These are phyloP conservation scores for Penaeus monodon DNA, from an alignment of 2,888 invertebrate species.

Conservation along the genomic window DNA sequence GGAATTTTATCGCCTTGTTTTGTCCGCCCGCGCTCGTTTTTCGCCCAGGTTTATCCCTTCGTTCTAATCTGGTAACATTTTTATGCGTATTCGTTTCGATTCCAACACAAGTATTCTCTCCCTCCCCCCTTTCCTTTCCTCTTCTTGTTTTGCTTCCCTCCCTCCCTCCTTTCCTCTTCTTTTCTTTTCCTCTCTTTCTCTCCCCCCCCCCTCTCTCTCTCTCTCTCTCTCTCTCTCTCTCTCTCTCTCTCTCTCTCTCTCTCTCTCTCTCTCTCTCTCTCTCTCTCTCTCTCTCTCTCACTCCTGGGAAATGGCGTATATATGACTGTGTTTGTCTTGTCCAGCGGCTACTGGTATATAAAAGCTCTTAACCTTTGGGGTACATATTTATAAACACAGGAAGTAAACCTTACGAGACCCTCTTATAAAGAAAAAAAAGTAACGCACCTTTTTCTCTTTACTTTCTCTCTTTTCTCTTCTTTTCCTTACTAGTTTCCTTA, in stretches of 20 bases:
- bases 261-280: conserved; percentile 12
- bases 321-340: too few species aligned
- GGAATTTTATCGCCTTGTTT: not conserved
- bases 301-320: not conserved
- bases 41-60: too few species aligned
- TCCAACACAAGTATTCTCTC: not conserved
- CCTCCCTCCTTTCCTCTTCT: not conserved
- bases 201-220: conserved; percentile 15
- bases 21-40: not conserved
- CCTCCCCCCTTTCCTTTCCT: not conserved
- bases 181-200: not conserved
- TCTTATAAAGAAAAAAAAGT: too few species aligned
- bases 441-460: too few species aligned
- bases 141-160: not conserved
- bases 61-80: too few species aligned
- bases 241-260: not conserved
- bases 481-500: too few species aligned
- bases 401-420: too few species aligned
- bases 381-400: too few species aligned
- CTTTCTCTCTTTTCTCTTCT: too few species aligned
- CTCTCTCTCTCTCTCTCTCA: conserved; percentile 34
- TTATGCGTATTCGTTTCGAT: not conserved
- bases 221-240: not conserved
- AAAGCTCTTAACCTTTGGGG: too few species aligned
- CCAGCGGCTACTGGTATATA: too few species aligned